These are phyloP conservation scores for Drosophila robusta DNA, from an alignment of 2,888 invertebrate genomes.

Conservation along the genomic window DNA sequence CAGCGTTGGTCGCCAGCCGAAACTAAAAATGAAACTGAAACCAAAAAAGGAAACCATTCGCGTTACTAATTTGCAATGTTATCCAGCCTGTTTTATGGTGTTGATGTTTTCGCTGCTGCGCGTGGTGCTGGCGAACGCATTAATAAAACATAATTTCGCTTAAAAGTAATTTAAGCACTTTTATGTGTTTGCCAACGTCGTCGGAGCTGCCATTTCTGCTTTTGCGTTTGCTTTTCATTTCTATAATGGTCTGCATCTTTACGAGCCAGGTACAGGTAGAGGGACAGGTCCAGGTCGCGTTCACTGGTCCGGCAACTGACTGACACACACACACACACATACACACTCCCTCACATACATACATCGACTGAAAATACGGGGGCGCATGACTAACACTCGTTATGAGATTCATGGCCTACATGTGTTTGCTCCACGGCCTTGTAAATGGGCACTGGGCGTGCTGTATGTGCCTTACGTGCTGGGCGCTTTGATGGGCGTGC, in stretches of 20 bases:
- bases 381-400: conserved; percentile 77
- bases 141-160: conserved; percentile 77
- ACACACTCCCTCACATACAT: conserved; percentile 13
- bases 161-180: conserved; percentile 75
- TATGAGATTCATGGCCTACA: conserved; percentile 79
- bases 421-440: conserved; percentile 78
- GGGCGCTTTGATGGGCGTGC: conserved; percentile 50
- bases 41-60: conserved; percentile 37
- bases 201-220: conserved; percentile 27
- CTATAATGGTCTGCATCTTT: conserved; percentile 76
- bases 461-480: conserved; percentile 70
- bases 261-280: conserved; percentile 50
- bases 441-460: conserved; percentile 75
- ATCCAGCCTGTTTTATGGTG: conserved; percentile 28
- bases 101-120: conserved; percentile 18
- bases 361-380: conserved; percentile 13
- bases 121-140: conserved; percentile 49
- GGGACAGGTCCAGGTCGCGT: conserved; percentile 58
- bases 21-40: conserved; percentile 28
- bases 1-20: conserved; percentile 25
- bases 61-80: conserved; percentile 50
- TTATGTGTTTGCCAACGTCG: conserved; percentile 65
- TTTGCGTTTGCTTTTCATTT: conserved; percentile 75
- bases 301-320: conserved; percentile 66
- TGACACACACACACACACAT: conserved; percentile 28